phyloP scores from a whole-genome alignment of 1,140 invertebrate genomes.

The Pseudoatta argentina region DNA sequence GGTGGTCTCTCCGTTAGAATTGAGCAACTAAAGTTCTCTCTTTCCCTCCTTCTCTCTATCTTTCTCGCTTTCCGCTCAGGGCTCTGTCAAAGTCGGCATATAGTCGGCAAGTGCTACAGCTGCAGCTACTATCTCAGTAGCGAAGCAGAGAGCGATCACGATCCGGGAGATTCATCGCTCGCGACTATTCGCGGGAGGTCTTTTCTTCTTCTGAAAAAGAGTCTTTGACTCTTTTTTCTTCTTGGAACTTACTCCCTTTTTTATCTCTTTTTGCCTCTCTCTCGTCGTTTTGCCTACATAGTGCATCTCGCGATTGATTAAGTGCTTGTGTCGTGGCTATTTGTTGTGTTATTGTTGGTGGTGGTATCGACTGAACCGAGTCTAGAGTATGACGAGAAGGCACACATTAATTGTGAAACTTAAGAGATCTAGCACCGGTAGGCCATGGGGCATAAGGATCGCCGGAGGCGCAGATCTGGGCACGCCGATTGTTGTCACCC shows the following conservation, averaged over 20 bases:
- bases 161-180: slow-evolving; percentile 46
- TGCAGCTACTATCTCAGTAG: slow-evolving; percentile 69
- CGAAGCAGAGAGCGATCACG: slow-evolving; percentile 62
- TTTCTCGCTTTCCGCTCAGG: slow-evolving; percentile 58
- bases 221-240: background rate
- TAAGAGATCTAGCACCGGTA: slow-evolving; percentile 90
- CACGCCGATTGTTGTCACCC: slow-evolving; percentile 95
- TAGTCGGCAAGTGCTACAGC: slow-evolving; percentile 67
- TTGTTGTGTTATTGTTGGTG: slow-evolving; percentile 43
- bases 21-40: slow-evolving; percentile 76
- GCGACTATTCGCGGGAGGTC: slow-evolving; percentile 10
- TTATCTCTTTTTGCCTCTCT: background rate
- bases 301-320: slow-evolving; percentile 23
- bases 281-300: background rate
- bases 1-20: slow-evolving; percentile 66
- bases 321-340: slow-evolving; percentile 32
- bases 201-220: slow-evolving; percentile 24
- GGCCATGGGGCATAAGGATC: slow-evolving; percentile 96
- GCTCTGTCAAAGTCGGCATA: slow-evolving; percentile 83
- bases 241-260: background rate
- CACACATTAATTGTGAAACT: slow-evolving; percentile 92
- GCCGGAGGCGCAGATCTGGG: slow-evolving; percentile 96
- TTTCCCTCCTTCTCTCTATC: slow-evolving; percentile 43
- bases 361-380: slow-evolving; percentile 31
- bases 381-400: slow-evolving; percentile 87